A percentile compares a stretch with the other conserved stretches of the same genome.
These are phyloP conservation scores for Habroteleia sp. DNA, from an alignment of 2,888 invertebrate species.

Conservation along the genomic window DNA sequence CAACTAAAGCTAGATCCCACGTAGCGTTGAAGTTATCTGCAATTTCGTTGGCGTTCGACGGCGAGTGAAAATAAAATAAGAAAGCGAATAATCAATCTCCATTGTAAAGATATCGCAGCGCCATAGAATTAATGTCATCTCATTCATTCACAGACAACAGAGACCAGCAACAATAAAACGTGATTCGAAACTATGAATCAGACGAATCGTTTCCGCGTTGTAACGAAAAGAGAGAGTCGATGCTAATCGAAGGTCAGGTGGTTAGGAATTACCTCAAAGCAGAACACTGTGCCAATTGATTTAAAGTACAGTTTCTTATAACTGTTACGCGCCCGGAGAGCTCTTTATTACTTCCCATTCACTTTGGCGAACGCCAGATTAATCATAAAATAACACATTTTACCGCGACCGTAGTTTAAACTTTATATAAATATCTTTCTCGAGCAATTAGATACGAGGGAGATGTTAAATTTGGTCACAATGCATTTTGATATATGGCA, in stretches of 20 bases:
- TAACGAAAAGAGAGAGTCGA: constrained; percentile 58
- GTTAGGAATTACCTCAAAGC: constrained; percentile 53
- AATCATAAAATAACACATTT: constrained; percentile 41
- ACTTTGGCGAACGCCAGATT: constrained; percentile 26
- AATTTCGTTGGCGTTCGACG: constrained; percentile 22
- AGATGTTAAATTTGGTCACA: too few relatives aligned
- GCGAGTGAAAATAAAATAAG: constrained; percentile 1
- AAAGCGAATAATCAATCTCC: constrained; percentile 23
- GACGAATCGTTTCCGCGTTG: constrained; percentile 52
- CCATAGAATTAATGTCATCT: constrained; percentile 20
- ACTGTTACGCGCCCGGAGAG: constrained; percentile 39
- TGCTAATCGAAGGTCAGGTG: constrained; percentile 59
- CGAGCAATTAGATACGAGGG: too few relatives aligned
- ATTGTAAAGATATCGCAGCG: constrained; percentile 25
- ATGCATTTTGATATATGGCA: too few relatives aligned
- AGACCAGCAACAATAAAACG: constrained; percentile 43
- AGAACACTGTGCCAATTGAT: constrained; percentile 53
- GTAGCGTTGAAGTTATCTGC: constrained; percentile 18
- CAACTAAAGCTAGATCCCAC: neutral
- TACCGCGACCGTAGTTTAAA: constrained; percentile 18
- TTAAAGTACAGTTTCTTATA: constrained; percentile 56
- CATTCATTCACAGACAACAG: constrained; percentile 30
- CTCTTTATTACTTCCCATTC: constrained; percentile 47
- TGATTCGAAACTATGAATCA: constrained; percentile 54
- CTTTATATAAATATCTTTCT: constrained; percentile 35